Conservation (phyloP, 2,113 vertebrate species). For the Corythornis vintsioides region DNA sequence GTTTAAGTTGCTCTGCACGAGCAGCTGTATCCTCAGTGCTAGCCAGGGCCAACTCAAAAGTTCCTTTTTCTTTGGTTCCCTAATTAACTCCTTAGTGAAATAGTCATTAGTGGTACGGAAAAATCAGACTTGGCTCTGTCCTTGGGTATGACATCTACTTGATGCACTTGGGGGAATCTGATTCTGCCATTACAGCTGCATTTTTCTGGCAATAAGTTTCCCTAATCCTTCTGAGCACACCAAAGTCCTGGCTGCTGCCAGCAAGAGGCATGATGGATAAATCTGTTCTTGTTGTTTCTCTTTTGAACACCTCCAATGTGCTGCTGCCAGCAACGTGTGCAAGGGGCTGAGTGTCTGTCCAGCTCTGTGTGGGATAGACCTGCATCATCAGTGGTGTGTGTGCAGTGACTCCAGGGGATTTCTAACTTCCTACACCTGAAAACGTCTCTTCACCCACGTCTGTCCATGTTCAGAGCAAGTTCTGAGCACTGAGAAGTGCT, state of each 20-base stretch:
- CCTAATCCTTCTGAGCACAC: background rate
- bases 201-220: background rate
- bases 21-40: background rate
- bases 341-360: background rate
- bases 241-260: background rate
- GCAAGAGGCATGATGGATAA: background rate
- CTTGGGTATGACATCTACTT: background rate
- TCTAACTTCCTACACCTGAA: background rate
- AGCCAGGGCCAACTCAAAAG: background rate
- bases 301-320: background rate
- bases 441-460: background rate
- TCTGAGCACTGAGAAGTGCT: background rate
- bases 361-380: background rate
- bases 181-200: background rate
- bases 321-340: background rate
- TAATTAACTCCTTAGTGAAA: background rate
- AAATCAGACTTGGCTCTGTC: background rate
- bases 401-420: background rate
- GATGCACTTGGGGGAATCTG: background rate
- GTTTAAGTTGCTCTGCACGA: background rate
- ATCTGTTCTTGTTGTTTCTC: background rate
- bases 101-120: background rate
- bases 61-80: background rate
- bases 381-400: accelerated
- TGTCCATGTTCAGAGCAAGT: accelerated